Evolutionary conservation across 2,888 invertebrate species (phyloP), one percentile per base, ranked within the genome.

Genomic region (Aspidapion aeneum): DNA sequence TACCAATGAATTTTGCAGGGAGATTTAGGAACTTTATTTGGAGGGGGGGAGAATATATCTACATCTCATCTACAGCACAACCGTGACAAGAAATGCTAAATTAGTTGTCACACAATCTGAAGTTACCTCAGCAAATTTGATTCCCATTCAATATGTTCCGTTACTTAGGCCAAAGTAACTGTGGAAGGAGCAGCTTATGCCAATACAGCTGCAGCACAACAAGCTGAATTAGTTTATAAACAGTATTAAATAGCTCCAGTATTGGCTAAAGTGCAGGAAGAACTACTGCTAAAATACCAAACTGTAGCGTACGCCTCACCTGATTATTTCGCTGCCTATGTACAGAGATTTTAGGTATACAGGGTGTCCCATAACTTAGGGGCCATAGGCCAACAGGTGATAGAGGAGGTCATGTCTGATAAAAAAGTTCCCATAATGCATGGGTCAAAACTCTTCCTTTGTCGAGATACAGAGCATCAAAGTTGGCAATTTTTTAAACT

Each of bases 21-120:
- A 76, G 1, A 60, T 76, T 55, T 76, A 76, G 5, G 77, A 74
- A 68, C 69, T 63, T n/a, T 74, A 77, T n/a, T n/a, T n/a, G n/a
- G n/a, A n/a, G n/a, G n/a, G n/a, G n/a, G n/a, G n/a, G n/a, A n/a
- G n/a, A n/a, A n/a, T n/a, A n/a, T n/a, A n/a, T n/a, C n/a, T n/a
- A 63, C 75, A 73, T 52, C 67, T 75, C 18, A 70, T 75, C 2
- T 76, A 75, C 61, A 65, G 72, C 5, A 65, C 70, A 5, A 61
- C 65, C 20, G n/a, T 58, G 3, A 18, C 62, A 1, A n/a, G n/a
- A n/a, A n/a, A n/a, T n/a, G 66, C 63, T 17, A 64, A 64, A 35
- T 49, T 63, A 35, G 65, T 62, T 18, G 61, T 54, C 22, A 54
- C 55, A 20, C n/a, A 21, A 12, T 48, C 55, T 69, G 57, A 65